phyloP scores from a whole-genome alignment of 2,888 invertebrate genomes.

The Quadroppia sp. region DNA sequence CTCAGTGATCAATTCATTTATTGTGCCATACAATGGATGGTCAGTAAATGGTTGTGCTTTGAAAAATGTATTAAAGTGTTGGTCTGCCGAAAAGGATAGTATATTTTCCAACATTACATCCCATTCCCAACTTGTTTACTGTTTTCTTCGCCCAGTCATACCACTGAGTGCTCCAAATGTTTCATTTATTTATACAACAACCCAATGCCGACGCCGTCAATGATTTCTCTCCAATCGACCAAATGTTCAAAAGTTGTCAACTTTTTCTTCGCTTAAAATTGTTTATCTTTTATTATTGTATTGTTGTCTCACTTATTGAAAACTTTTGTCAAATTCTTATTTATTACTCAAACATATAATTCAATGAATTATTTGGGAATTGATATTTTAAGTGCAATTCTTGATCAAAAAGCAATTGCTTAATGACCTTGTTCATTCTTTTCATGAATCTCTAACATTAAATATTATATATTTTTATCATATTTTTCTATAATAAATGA shows the following conservation, averaged over 20 bases:
- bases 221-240: neutral
- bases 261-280: neutral
- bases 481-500: too few species aligned
- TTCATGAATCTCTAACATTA: too few species aligned
- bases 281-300: slow-evolving; percentile 18
- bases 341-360: neutral
- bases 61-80: slow-evolving; percentile 24
- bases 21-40: slow-evolving; percentile 7
- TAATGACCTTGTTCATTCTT: too few species aligned
- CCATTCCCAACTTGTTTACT: neutral
- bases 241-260: neutral
- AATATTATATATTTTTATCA: too few species aligned
- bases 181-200: slow-evolving; percentile 10
- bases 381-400: neutral
- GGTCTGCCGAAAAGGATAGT: neutral
- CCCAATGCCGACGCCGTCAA: slow-evolving; percentile 5
- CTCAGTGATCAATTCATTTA: slow-evolving; percentile 26
- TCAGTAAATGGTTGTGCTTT: slow-evolving; percentile 10
- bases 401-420: neutral
- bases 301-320: neutral
- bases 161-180: neutral
- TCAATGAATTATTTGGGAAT: neutral
- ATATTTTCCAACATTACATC: neutral
- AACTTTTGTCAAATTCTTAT: slow-evolving; percentile 16
- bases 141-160: neutral